A percentile compares a stretch with the other conserved stretches of the same genome.
Conservation (phyloP, 2,113 vertebrate genomes). For the Barnardius zonarius region DNA sequence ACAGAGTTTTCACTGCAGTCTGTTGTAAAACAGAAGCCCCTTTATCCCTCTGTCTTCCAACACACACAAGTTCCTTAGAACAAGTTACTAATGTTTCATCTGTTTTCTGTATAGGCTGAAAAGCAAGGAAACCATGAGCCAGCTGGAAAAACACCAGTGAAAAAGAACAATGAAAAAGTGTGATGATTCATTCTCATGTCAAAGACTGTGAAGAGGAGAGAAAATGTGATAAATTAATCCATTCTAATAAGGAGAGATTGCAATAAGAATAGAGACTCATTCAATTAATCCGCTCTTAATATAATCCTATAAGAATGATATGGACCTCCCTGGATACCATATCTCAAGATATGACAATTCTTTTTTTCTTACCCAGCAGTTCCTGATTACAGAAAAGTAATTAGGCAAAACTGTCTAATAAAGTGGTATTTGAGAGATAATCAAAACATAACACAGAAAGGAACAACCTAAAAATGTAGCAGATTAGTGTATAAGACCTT, state of each 20-base stretch:
- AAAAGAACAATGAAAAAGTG: background rate
- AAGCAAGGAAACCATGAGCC: background rate
- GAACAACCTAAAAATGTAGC: background rate
- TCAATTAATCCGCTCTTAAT: constrained; percentile 65
- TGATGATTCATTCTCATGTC: constrained; percentile 59
- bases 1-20: background rate
- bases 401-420: constrained; percentile 69
- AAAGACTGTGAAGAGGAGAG: constrained; percentile 25
- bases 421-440: constrained; percentile 60
- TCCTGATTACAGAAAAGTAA: constrained; percentile 66
- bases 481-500: background rate
- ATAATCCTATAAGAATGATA: constrained; percentile 67
- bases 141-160: background rate
- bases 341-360: constrained; percentile 57
- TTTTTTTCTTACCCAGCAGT: constrained; percentile 59
- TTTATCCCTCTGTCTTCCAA: background rate
- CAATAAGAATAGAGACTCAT: constrained; percentile 60
- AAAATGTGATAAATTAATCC: constrained; percentile 70
- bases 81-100: background rate
- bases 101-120: background rate
- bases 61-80: background rate
- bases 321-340: constrained; percentile 23
- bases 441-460: constrained; percentile 33
- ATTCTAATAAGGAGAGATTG: constrained; percentile 63
- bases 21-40: background rate